A percentile compares a stretch with the other conserved stretches of the same genome.
phyloP scores from a whole-genome alignment of 2,797 vertebrate genomes.

The Phataginus tricuspis region DNA sequence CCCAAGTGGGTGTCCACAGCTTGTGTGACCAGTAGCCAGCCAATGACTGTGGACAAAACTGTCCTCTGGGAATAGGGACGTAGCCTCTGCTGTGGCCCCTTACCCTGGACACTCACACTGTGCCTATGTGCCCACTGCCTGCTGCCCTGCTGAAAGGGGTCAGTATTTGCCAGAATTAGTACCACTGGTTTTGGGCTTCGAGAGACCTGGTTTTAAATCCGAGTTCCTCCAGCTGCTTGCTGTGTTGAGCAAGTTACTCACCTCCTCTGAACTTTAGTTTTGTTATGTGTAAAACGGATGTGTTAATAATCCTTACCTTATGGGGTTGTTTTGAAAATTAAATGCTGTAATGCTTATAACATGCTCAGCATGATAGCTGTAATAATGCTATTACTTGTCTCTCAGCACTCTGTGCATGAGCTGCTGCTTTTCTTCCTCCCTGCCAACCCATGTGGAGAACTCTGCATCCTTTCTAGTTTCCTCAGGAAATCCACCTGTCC shows the following conservation, averaged over 20 bases:
- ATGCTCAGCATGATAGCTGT: neutral
- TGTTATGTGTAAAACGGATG: neutral
- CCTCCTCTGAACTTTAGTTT: neutral
- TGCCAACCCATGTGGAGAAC: neutral
- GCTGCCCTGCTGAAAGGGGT: neutral
- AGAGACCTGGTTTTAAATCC: neutral
- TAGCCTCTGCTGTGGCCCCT: neutral
- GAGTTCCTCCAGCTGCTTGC: neutral
- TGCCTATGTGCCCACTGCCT: neutral
- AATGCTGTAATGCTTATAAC: neutral
- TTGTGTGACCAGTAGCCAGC: neutral
- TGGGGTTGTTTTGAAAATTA: conserved; percentile 15
- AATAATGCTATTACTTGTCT: neutral
- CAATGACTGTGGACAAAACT: neutral
- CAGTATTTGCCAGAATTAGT: neutral
- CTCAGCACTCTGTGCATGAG: neutral
- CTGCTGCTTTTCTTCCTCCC: neutral
- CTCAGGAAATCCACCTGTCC: neutral
- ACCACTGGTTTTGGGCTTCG: neutral
- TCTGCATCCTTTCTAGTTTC: neutral
- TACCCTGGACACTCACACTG: rapidly evolving
- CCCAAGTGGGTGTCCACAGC: neutral
- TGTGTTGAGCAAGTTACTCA: neutral
- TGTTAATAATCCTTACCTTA: neutral
- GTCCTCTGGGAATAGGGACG: neutral